Percentiles rank a stretch among this genome's conserved stretches.
Evolutionary conservation across 1,140 invertebrate genomes (phyloP).

Genomic region (Lithobius niger): DNA sequence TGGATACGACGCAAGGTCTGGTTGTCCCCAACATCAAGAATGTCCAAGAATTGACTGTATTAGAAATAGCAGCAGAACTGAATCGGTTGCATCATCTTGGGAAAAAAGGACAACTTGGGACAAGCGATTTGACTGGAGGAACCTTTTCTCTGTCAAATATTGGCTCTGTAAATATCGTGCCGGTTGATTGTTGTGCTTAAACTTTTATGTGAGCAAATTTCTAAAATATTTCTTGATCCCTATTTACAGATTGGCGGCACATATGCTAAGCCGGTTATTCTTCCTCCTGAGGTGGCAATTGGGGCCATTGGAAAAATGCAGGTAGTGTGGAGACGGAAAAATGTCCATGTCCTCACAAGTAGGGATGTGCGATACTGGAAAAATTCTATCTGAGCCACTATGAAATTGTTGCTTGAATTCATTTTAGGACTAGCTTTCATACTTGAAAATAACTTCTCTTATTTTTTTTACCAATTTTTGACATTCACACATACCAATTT

Average conservation of each 20-base stretch:
- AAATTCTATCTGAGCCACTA: no score
- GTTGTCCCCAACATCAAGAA: constrained; percentile 97
- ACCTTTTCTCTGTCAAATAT: constrained; percentile 97
- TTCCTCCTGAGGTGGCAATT: constrained; percentile 87
- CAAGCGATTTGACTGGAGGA: constrained; percentile 68
- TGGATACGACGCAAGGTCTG: constrained; percentile 88
- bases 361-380: no score
- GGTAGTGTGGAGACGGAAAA: no score
- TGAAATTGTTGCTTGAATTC: no score
- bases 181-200: neutral
- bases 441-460: no score
- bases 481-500: no score
- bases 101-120: constrained; percentile 50
- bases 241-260: constrained; percentile 78
- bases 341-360: no score
- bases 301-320: constrained; percentile 83
- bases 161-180: constrained; percentile 58
- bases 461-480: no score
- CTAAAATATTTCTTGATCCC: neutral
- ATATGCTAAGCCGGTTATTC: constrained; percentile 82
- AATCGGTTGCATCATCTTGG: constrained; percentile 65
- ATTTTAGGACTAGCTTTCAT: no score
- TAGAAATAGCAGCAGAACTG: constrained; percentile 74
- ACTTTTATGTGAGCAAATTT: neutral
- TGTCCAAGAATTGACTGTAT: constrained; percentile 65